Evolutionary conservation across 2,113 vertebrate genomes (phyloP), one percentile per base, ranked within the genome.

Genomic region (Melanocharis versteri): DNA sequence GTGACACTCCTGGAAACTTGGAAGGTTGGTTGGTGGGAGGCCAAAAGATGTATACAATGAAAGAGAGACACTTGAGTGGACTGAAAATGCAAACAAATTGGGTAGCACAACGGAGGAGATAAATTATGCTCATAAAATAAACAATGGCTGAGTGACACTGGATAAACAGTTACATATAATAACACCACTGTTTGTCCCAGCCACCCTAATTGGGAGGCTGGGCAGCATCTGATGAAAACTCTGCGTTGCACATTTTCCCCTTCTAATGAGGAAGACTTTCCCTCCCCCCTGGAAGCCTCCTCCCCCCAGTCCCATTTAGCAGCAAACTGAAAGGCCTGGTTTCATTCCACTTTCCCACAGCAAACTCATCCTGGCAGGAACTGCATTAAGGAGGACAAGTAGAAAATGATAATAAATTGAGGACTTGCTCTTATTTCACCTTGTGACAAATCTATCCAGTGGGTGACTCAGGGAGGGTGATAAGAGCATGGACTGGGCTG

Each of bases 361-460:
- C 93, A 97, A 97, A 96, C 90, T 93, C 94, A 78, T 93, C 93
- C 92, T 92, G 94, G 93, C 93, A 96, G 96, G 79, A 86, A 2
- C 92, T 89, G 79, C 96, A 89, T 93, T 90, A 95, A 92, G 68
- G 80, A 87, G 76, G 80, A 89, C 76, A 45, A 95, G 88, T 51
- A 92, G 92, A 94, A 96, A 94, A 97, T 86, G 66, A 94, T 94
- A 92, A 97, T 94, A 93, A 96, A 95, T 96, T 44, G 90, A 93
- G 88, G 85, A 84, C 60, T 96, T 75, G 94, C 85, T 96, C 90
- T 92, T 78, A 81, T 75, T 96, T 94, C 83, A 94, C 88, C 85
- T 96, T 83, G 90, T 92, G 93, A 83, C 92, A 92, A 91, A 87
- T 92, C 92, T 81, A 80, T 96, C 92, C 85, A 51, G 68, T 51